A percentile compares a stretch with the other conserved stretches of the same genome.
Evolutionary conservation across 2,888 invertebrate species (phyloP).

Genomic region (Cryptophagus acutangulus): DNA sequence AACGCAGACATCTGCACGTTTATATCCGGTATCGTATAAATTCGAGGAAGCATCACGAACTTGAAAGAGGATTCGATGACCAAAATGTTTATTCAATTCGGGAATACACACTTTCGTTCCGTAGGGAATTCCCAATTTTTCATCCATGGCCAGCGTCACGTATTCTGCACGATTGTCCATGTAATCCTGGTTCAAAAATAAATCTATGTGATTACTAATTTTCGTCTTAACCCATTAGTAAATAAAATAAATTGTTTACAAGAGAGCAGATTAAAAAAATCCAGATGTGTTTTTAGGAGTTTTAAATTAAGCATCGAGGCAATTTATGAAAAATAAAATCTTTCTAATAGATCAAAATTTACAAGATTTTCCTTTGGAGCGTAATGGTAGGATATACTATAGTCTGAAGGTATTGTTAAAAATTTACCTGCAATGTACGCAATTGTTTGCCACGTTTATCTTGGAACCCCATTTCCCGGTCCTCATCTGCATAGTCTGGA

Average conservation of each 20-base stretch:
- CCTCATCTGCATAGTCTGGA: constrained; percentile 48
- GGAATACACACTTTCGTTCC: constrained; percentile 50
- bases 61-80: constrained; percentile 47
- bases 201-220: too few species aligned
- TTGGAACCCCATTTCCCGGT: constrained; percentile 44
- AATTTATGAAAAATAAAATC: too few species aligned
- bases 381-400: not conserved
- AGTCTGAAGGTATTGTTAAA: too few species aligned
- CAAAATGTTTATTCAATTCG: constrained; percentile 50
- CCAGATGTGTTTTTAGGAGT: too few species aligned
- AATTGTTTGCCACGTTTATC: constrained; percentile 48
- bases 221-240: too few species aligned
- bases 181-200: constrained; percentile 50
- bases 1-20: constrained; percentile 51
- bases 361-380: not conserved
- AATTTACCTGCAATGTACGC: constrained; percentile 48
- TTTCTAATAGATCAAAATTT: too few species aligned
- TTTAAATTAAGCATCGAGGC: too few species aligned
- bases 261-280: too few species aligned
- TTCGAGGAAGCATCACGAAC: constrained; percentile 48
- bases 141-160: constrained; percentile 52
- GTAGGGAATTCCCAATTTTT: constrained; percentile 45
- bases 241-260: too few species aligned
- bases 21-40: constrained; percentile 42
- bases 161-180: constrained; percentile 49